phyloP scores from a whole-genome alignment of 2,113 vertebrate genomes.

The Progne subis region DNA sequence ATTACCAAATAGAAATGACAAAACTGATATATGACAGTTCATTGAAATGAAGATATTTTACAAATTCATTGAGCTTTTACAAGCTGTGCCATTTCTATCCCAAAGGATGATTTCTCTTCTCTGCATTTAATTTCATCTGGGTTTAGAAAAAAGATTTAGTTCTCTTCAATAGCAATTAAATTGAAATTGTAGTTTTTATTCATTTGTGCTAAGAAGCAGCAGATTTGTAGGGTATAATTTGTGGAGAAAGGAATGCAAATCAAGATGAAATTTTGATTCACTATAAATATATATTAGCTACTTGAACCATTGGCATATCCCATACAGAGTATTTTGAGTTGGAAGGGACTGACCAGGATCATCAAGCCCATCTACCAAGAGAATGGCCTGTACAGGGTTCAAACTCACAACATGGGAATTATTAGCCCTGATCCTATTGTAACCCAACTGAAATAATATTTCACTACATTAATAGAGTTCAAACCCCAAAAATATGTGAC shows the following conservation, averaged over 20 bases:
- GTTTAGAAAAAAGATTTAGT: background rate
- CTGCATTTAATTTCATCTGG: background rate
- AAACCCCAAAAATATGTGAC: background rate
- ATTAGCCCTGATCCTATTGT: background rate
- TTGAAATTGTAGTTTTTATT: background rate
- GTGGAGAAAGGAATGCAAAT: background rate
- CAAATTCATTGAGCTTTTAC: background rate
- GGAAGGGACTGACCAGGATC: background rate
- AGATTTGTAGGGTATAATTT: background rate
- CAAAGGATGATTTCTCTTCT: background rate
- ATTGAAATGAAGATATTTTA: background rate
- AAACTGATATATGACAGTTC: background rate
- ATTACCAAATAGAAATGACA: background rate
- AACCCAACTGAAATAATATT: background rate
- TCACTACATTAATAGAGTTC: background rate
- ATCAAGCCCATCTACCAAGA: background rate
- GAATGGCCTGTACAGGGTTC: background rate
- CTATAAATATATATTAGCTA: background rate
- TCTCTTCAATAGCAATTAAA: background rate
- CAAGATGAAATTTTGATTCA: background rate
- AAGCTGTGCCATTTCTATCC: background rate
- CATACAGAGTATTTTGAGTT: background rate
- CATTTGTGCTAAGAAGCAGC: background rate
- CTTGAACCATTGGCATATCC: background rate
- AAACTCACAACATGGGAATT: background rate